Conservation (phyloP, 2,888 invertebrate species). For the Drosophila heteroneura region DNA sequence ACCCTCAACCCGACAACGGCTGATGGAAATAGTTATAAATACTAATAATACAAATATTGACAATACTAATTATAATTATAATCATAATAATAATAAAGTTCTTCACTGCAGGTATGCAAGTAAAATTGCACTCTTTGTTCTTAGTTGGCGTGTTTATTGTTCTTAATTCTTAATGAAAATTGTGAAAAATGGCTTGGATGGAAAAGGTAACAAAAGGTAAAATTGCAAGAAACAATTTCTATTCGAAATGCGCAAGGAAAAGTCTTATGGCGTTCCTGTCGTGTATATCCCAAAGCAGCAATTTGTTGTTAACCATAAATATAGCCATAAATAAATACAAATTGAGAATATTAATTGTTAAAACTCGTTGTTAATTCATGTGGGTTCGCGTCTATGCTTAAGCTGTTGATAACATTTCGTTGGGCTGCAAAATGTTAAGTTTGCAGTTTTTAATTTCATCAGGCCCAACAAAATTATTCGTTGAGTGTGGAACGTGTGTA, state of each 20-base stretch:
- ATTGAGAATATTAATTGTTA: not conserved
- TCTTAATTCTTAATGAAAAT: not conserved
- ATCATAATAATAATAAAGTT: not conserved
- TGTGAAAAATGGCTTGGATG: not conserved
- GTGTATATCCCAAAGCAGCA: not conserved
- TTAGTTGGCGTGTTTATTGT: not conserved
- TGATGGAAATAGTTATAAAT: not conserved
- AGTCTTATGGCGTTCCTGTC: not conserved
- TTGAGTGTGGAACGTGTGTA: constrained; percentile 34
- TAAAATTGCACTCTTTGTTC: not conserved
- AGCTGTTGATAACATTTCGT: not conserved
- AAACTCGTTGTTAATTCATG: not conserved
- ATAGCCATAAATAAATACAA: not conserved
- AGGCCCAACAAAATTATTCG: constrained; percentile 3
- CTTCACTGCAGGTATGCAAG: not conserved
- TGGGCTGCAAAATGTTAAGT: not conserved
- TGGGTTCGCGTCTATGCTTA: constrained; percentile 5
- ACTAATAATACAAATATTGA: not conserved
- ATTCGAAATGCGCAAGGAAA: not conserved
- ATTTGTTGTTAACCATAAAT: not conserved
- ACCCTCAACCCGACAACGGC: not conserved
- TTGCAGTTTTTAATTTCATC: not conserved
- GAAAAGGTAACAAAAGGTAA: not conserved
- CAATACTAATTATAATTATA: not conserved
- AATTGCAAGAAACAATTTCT: not conserved